Percentiles rank a stretch among this genome's conserved stretches.
Evolutionary conservation across 30 jellyfish, hydroid and myxozoan species (phyloP).

Genomic region (Cassiopea andromeda): DNA sequence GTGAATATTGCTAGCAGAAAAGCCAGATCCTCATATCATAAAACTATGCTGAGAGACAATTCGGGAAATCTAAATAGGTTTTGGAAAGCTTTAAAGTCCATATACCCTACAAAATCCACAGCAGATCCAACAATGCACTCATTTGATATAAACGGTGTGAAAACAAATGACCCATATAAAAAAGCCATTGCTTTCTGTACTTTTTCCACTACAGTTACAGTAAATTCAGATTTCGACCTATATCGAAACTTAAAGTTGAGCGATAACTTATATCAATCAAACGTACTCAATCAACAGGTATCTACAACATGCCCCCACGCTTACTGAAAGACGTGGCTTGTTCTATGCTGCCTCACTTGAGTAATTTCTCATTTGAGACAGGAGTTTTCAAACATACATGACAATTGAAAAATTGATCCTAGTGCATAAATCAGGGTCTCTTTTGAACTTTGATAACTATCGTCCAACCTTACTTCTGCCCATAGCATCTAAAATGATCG

Average conservation of each 20-base stretch:
- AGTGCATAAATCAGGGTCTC: too few relatives aligned
- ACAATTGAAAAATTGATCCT: neutral
- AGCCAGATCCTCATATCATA: slow-evolving; percentile 28
- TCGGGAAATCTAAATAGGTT: slow-evolving; percentile 5
- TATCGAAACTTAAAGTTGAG: slow-evolving; percentile 22
- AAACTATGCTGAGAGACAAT: slow-evolving; percentile 26
- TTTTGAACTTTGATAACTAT: too few relatives aligned
- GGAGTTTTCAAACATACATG: slow-evolving; percentile 15
- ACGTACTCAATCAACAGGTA: slow-evolving; percentile 48
- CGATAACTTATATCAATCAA: slow-evolving; percentile 37
- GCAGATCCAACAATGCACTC: slow-evolving; percentile 49
- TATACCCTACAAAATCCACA: slow-evolving; percentile 26
- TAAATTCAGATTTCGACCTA: slow-evolving; percentile 47
- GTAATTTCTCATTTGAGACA: slow-evolving; percentile 49
- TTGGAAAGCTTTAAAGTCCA: slow-evolving; percentile 15
- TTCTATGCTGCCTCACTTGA: slow-evolving; percentile 32
- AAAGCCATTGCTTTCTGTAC: neutral
- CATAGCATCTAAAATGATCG: too few relatives aligned
- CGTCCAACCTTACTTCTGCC: too few relatives aligned
- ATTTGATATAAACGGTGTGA: slow-evolving; percentile 1
- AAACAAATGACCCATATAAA: neutral
- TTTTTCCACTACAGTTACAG: slow-evolving; percentile 26
- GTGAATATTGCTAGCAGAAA: slow-evolving; percentile 45
- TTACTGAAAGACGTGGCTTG: slow-evolving; percentile 57
- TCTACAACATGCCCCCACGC: slow-evolving; percentile 66